phyloP scores from a whole-genome alignment of 2,113 vertebrate genomes.

The Phaetusa simplex region DNA sequence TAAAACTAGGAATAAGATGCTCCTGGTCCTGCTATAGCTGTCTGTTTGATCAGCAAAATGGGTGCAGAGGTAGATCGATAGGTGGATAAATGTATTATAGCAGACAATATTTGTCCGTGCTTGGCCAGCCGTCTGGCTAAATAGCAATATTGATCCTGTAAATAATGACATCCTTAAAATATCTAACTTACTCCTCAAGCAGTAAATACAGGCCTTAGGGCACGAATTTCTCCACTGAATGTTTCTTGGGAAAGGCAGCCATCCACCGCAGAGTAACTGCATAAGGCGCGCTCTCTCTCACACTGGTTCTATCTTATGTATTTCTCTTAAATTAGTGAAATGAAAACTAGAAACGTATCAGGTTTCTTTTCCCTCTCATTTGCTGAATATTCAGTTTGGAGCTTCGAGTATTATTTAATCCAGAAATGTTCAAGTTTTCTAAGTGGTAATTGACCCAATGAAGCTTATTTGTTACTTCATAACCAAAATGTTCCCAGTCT shows the following conservation, averaged over 20 bases:
- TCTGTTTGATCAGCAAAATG: background rate
- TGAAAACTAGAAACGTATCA: background rate
- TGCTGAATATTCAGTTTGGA: background rate
- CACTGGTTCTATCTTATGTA: background rate
- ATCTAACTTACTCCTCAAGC: background rate
- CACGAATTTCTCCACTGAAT: background rate
- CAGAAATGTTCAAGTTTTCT: background rate
- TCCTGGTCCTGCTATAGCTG: background rate
- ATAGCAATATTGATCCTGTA: constrained; percentile 13
- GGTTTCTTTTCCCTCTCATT: background rate
- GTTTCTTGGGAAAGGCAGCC: background rate
- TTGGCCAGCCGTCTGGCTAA: background rate
- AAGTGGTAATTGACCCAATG: background rate
- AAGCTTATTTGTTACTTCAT: background rate
- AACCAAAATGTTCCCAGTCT: background rate
- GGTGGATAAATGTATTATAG: background rate
- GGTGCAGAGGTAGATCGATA: background rate
- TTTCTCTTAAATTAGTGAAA: background rate
- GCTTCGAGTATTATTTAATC: background rate
- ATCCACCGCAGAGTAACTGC: background rate
- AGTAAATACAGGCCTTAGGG: background rate
- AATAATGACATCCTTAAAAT: background rate
- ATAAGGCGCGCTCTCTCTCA: background rate
- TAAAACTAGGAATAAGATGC: background rate
- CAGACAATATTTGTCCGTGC: background rate